Percentiles rank a stretch among this genome's conserved stretches.
Conservation (phyloP, 92 coral and sea anemone genomes). For the Siderastrea radians region DNA sequence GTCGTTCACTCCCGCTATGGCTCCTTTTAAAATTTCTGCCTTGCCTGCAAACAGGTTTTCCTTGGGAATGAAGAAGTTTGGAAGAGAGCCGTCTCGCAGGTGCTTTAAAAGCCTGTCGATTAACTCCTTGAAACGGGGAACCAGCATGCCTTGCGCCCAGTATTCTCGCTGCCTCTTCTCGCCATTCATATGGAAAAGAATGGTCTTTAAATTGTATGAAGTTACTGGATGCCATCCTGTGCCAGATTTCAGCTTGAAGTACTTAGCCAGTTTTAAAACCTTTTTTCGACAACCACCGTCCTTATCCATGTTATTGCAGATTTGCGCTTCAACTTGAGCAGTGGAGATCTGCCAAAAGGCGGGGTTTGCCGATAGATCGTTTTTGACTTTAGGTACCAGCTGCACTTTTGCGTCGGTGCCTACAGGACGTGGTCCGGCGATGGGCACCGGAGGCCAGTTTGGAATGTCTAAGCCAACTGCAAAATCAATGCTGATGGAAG, state of each 20-base stretch:
- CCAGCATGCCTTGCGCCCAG: constrained; percentile 43
- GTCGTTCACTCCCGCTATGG: not conserved
- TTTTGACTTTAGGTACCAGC: constrained; percentile 33
- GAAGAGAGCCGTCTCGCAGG: not conserved
- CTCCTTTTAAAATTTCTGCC: not conserved
- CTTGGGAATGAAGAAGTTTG: too few species aligned
- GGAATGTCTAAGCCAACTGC: constrained; percentile 35
- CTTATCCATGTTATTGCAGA: constrained; percentile 33
- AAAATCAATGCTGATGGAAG: constrained; percentile 5
- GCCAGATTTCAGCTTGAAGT: constrained; percentile 31
- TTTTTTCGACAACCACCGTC: not conserved
- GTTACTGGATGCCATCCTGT: constrained; percentile 36
- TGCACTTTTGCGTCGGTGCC: not conserved
- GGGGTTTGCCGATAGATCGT: not conserved
- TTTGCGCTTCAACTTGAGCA: constrained; percentile 37
- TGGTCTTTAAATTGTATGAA: constrained; percentile 48
- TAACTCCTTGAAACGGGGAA: constrained; percentile 42
- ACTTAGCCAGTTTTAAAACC: constrained; percentile 60
- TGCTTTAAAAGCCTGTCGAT: constrained; percentile 40
- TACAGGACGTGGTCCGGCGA: constrained; percentile 12
- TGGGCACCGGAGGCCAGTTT: not conserved
- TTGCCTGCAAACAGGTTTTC: constrained; percentile 16
- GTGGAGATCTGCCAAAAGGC: not conserved
- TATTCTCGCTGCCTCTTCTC: not conserved
- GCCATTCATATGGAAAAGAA: not conserved